These are phyloP conservation scores for Serinus canaria DNA, from an alignment of 2,113 vertebrate genomes.

Conservation along the genomic window DNA sequence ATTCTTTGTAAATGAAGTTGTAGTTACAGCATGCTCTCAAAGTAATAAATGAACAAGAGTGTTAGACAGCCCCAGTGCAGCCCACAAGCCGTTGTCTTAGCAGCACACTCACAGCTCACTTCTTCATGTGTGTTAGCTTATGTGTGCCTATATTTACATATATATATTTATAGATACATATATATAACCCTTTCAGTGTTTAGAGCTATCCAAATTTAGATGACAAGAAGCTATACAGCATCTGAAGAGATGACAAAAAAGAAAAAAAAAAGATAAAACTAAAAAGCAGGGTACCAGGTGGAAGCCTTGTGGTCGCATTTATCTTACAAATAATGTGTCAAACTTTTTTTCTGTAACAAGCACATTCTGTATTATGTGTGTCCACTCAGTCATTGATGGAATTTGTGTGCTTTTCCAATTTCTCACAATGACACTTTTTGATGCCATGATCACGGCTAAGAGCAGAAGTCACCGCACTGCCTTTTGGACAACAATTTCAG, in stretches of 20 bases:
- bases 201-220: neutral
- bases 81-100: neutral
- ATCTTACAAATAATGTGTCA: constrained; percentile 20
- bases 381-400: constrained; percentile 39
- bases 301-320: neutral
- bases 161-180: neutral
- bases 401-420: constrained; percentile 49
- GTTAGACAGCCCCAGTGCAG: neutral
- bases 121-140: neutral
- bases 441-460: neutral
- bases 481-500: constrained; percentile 33
- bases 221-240: neutral
- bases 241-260: neutral
- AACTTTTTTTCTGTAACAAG: constrained; percentile 15
- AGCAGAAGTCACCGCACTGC: constrained; percentile 5
- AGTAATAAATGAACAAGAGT: neutral
- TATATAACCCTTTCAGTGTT: neutral
- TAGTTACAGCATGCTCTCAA: neutral
- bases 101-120: neutral
- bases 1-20: neutral
- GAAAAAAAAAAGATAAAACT: neutral
- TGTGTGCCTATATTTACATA: neutral
- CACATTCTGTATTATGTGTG: constrained; percentile 19
- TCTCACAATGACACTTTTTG: constrained; percentile 24
- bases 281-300: constrained; percentile 3